A percentile compares a stretch with the other conserved stretches of the same genome.
phyloP scores from a whole-genome alignment of 1,140 invertebrate genomes.

The Limonius californicus region DNA sequence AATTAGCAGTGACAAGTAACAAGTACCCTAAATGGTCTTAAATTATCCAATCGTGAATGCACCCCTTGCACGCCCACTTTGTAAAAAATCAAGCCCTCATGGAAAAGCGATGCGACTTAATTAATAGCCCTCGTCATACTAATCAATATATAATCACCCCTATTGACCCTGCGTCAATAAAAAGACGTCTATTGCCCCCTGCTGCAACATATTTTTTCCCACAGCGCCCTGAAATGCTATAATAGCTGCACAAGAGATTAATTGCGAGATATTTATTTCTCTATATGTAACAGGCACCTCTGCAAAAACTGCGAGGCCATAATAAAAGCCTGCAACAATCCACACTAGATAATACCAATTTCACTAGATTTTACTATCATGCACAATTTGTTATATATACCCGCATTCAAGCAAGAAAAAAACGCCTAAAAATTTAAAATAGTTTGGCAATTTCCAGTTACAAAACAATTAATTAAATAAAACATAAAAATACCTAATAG shows the following conservation, averaged over 20 bases:
- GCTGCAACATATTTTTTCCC: constrained; percentile 6
- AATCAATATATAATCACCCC: constrained; percentile 26
- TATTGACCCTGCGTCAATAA: constrained; percentile 22
- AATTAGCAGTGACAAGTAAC: constrained; percentile 4
- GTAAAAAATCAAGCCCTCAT: constrained; percentile 21
- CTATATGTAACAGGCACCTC: no score
- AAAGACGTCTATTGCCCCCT: constrained; percentile 4
- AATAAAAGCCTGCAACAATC: no score
- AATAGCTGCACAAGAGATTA: background rate
- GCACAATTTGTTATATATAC: no score
- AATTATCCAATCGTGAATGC: constrained; percentile 20
- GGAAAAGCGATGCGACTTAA: constrained; percentile 23
- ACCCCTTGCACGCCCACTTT: constrained; percentile 1
- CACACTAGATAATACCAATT: no score
- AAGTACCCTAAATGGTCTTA: constrained; percentile 16
- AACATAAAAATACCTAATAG: no score
- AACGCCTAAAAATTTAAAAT: no score
- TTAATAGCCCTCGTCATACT: constrained; percentile 22
- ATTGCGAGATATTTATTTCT: no score
- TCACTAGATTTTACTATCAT: no score
- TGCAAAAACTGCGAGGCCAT: no score
- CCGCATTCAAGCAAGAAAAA: no score
- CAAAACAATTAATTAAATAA: no score
- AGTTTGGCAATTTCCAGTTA: no score
- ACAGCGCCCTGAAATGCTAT: background rate